Evolutionary conservation across 2,888 invertebrate species (phyloP), one percentile per base, ranked within the genome.

Genomic region (Steromphala cineraria): DNA sequence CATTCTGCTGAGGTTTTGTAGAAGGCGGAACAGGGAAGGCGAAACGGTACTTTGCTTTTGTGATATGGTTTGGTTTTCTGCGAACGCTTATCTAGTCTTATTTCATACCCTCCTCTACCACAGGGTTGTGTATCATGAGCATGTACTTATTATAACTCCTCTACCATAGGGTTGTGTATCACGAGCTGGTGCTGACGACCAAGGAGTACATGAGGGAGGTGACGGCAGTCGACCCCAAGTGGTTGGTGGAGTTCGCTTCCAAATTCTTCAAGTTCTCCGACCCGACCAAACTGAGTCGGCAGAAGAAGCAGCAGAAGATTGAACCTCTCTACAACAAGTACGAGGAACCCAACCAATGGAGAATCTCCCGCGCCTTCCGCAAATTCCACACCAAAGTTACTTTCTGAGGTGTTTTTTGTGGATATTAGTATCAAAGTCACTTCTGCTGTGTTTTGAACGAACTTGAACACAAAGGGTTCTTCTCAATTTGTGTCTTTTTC

Each of bases 151-250:
- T 36, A 4, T 4, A 7, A 4, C 36, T 36, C 36, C 36, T 36
- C 21, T 52, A 82, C 94, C 92, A 8, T 92, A 96, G 96, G 96
- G 98, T 99, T 0, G 97, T 99, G 85, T 99, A 99, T 93, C 99
- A 99, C 92, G 99, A 99, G 94, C 94, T 99, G 86, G 99, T 99
- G 2, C 97, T 99, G 94, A 99, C 99, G 0, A 99, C 99, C 0
- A 99, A 99, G 92, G 99, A 99, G 93, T 99, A 99, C 93, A 99
- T 99, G 99, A 95, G 99, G 40, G 98, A 99, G 94, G 99, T 99
- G 15, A 93, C 93, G 0, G 91, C 93, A 17, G 91, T 93, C 56
- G 93, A 94, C 81, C 91, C 94, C 1, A 92, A 92, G 93, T 99
- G 99, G 99, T 95, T 99, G 80, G 99, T 99, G 0, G 99, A 99